Percentiles rank a stretch among this genome's conserved stretches.
Evolutionary conservation across 2,888 invertebrate genomes (phyloP).

Genomic region (Labia minor): DNA sequence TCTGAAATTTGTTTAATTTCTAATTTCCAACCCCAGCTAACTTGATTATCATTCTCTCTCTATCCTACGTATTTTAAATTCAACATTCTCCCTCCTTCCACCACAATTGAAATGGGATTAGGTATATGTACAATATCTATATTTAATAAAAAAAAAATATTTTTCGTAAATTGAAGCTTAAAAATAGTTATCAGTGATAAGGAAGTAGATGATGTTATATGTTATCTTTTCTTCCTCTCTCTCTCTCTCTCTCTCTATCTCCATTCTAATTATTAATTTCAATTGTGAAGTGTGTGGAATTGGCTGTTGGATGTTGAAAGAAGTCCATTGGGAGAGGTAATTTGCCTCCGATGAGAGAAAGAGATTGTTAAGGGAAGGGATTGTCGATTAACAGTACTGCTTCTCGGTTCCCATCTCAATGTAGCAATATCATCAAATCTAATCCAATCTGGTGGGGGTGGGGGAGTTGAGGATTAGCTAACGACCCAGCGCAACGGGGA

Average conservation of each 20-base stretch:
- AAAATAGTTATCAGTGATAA: no score
- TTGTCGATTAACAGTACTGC: neutral
- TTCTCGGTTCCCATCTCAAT: neutral
- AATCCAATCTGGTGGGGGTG: neutral
- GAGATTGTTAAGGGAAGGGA: no score
- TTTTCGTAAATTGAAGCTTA: no score
- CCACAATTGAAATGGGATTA: no score
- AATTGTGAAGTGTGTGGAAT: neutral
- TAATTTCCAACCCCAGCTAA: neutral
- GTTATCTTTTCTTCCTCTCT: no score
- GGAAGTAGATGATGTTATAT: no score
- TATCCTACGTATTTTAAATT: neutral
- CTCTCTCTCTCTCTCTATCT: no score
- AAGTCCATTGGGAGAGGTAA: neutral
- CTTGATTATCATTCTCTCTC: conserved; percentile 4
- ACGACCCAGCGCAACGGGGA: neutral
- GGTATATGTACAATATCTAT: no score
- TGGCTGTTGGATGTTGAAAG: neutral
- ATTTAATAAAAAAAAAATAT: no score
- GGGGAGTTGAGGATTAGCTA: neutral
- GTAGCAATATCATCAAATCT: neutral
- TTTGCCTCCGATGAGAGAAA: no score
- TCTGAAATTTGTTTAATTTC: conserved; percentile 13
- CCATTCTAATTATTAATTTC: conserved; percentile 4
- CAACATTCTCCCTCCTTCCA: no score